Percentiles rank a stretch among this genome's conserved stretches.
These are phyloP conservation scores for Cichladusa arquata DNA, from an alignment of 2,113 vertebrate species.

Conservation along the genomic window DNA sequence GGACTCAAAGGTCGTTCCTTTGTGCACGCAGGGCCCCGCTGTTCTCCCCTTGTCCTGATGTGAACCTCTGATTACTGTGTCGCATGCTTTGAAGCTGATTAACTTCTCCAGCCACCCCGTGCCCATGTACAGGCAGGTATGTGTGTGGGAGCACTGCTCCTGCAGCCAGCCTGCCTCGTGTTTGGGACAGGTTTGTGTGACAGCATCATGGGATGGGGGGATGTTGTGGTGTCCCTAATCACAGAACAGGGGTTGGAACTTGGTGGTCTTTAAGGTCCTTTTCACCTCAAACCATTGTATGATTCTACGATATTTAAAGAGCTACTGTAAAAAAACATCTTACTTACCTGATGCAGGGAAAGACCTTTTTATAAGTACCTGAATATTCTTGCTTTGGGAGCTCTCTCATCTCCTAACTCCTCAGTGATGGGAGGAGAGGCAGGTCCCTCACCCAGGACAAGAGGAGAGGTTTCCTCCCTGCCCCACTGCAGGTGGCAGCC, in stretches of 20 bases:
- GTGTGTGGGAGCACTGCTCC: background rate
- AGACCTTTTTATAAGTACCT: background rate
- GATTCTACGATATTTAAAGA: background rate
- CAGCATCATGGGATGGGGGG: background rate
- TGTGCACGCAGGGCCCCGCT: background rate
- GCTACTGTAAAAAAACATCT: background rate
- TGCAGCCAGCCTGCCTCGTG: background rate
- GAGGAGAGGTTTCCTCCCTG: background rate
- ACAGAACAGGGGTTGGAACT: background rate
- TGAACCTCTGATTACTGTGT: background rate
- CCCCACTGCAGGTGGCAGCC: accelerated
- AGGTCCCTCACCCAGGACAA: background rate
- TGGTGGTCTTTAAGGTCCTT: background rate
- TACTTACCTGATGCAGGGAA: background rate
- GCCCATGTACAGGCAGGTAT: background rate
- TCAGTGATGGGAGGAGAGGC: background rate
- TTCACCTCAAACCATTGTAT: background rate
- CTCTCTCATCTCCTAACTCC: background rate
- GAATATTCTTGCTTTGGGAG: background rate
- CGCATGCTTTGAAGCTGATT: slow-evolving; percentile 15
- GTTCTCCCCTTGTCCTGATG: background rate
- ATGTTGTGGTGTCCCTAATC: background rate
- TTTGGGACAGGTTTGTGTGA: background rate
- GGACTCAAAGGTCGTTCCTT: background rate
- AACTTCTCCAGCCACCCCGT: background rate